A percentile compares a stretch with the other conserved stretches of the same genome.
phyloP scores from a whole-genome alignment of 2,797 vertebrate species.

The Catharus ustulatus region DNA sequence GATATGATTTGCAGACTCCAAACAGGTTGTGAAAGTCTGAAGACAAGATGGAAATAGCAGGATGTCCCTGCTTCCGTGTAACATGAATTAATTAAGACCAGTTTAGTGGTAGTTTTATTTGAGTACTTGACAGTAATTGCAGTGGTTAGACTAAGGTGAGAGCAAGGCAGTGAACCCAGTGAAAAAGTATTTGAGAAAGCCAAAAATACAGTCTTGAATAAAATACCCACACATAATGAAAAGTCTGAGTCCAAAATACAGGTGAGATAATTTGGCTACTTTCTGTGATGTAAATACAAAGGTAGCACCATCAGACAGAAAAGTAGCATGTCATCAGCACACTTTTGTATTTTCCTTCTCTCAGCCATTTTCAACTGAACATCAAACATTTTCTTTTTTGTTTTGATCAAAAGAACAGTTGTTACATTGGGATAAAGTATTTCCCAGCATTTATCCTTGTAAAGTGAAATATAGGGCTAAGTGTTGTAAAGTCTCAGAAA shows the following conservation, averaged over 20 bases:
- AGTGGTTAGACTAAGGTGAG: not conserved
- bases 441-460: conserved; percentile 25
- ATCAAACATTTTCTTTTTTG: not conserved
- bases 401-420: not conserved
- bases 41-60: not conserved
- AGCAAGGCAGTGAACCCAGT: not conserved
- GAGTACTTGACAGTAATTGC: not conserved
- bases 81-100: not conserved
- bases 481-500: not conserved
- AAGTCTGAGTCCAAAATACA: not conserved
- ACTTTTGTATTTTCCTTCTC: not conserved
- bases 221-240: not conserved
- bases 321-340: not conserved
- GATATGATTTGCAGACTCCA: not conserved
- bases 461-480: conserved; percentile 13
- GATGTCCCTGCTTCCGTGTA: not conserved
- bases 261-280: not conserved
- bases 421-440: not conserved
- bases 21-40: not conserved
- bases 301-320: not conserved
- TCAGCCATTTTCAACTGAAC: not conserved
- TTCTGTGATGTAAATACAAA: not conserved
- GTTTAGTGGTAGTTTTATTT: not conserved
- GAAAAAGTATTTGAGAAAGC: not conserved
- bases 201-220: not conserved